Evolutionary conservation across 2,888 invertebrate genomes (phyloP).

Genomic region (Mellilla xanthometata): DNA sequence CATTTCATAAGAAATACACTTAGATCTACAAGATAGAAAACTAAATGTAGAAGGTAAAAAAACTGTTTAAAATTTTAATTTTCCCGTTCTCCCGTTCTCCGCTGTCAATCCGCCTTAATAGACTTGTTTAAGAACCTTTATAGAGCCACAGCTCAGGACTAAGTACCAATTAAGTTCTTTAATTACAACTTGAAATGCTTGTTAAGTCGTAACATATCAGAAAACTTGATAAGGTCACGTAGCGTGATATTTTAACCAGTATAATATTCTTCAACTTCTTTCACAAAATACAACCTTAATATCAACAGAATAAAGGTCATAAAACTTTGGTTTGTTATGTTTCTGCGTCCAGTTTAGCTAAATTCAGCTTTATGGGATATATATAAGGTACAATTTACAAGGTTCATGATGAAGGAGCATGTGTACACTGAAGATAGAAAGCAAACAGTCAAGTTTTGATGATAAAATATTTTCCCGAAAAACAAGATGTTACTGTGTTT

Average conservation of each 20-base stretch:
- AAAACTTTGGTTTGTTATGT: no score
- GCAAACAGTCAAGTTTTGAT: conserved; percentile 17
- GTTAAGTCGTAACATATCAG: conserved; percentile 14
- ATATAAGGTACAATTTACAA: no score
- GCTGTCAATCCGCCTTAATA: no score
- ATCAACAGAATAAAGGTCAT: neutral
- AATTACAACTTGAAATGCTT: conserved; percentile 16
- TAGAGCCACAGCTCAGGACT: conserved; percentile 1
- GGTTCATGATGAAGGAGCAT: conserved; percentile 9
- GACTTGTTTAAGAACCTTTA: no score
- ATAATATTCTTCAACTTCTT: neutral
- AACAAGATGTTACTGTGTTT: no score
- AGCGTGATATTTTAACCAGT: conserved; percentile 16
- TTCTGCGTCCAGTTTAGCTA: no score
- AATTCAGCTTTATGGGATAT: no score
- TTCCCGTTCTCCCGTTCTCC: no score
- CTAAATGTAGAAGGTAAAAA: no score
- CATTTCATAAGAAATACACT: no score
- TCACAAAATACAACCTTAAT: neutral
- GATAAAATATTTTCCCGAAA: conserved; percentile 13
- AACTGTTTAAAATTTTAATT: no score
- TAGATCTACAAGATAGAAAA: no score
- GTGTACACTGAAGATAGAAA: conserved; percentile 18
- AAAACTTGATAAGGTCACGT: conserved; percentile 14
- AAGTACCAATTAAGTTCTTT: conserved; percentile 15